These are phyloP conservation scores for Macquaria ambigua DNA, from an alignment of 2,113 vertebrate genomes.

Conservation along the genomic window DNA sequence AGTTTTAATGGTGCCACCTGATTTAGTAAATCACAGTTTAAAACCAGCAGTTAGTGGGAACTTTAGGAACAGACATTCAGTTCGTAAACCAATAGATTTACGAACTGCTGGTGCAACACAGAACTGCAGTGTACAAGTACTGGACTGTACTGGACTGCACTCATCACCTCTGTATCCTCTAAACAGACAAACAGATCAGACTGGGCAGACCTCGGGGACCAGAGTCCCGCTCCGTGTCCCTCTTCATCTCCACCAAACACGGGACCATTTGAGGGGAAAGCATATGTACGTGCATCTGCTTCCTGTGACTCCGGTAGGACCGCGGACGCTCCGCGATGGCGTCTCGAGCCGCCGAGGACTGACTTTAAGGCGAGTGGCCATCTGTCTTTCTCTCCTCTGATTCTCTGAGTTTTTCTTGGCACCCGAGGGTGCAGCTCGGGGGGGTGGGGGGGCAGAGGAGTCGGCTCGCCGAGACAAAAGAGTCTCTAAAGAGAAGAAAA, in stretches of 20 bases:
- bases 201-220: neutral
- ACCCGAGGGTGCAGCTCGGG: constrained; percentile 45
- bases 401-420: constrained; percentile 79
- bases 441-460: constrained; percentile 29
- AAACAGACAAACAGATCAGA: constrained; percentile 26
- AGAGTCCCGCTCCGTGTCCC: constrained; percentile 16
- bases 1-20: too few species aligned
- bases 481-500: constrained; percentile 70
- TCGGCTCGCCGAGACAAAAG: constrained; percentile 65
- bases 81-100: neutral
- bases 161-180: constrained; percentile 14
- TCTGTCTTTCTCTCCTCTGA: constrained; percentile 80
- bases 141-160: neutral
- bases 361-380: constrained; percentile 80
- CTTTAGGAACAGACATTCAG: neutral
- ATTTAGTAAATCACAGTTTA: too few species aligned
- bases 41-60: too few species aligned
- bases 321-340: constrained; percentile 50
- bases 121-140: neutral
- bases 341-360: constrained; percentile 64
- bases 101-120: neutral
- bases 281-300: constrained; percentile 86
- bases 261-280: constrained; percentile 77
- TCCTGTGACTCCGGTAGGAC: constrained; percentile 69
- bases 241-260: constrained; percentile 48